Evolutionary conservation across 2,113 vertebrate genomes (phyloP).

Genomic region (Aphelocoma coerulescens): DNA sequence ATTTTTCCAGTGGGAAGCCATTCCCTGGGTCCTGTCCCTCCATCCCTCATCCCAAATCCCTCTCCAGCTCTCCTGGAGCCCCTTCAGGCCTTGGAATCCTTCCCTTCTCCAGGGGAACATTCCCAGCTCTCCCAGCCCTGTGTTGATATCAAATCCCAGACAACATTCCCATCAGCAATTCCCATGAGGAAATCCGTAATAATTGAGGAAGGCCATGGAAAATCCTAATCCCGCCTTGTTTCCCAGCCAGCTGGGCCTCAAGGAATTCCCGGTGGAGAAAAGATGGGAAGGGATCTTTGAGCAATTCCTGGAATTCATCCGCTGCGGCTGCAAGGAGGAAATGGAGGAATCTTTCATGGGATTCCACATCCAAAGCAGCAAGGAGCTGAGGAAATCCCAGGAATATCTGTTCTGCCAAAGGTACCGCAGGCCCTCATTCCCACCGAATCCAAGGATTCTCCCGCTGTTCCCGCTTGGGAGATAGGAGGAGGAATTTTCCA

Average conservation of each 20-base stretch:
- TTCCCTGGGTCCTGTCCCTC: background rate
- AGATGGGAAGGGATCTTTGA: slow-evolving; percentile 73
- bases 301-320: slow-evolving; percentile 71
- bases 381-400: slow-evolving; percentile 62
- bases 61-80: background rate
- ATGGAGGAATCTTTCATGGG: slow-evolving; percentile 70
- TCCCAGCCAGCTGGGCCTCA: slow-evolving; percentile 71
- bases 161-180: background rate
- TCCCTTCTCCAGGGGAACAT: background rate
- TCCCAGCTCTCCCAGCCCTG: background rate
- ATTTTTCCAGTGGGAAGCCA: background rate
- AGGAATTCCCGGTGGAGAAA: slow-evolving; percentile 64
- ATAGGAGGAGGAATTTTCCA: background rate
- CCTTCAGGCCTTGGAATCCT: background rate
- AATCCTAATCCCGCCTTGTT: background rate
- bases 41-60: background rate
- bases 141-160: background rate
- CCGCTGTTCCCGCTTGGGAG: background rate
- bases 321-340: slow-evolving; percentile 56
- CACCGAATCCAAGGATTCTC: background rate
- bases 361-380: slow-evolving; percentile 67
- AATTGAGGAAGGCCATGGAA: fast-evolving
- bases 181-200: background rate
- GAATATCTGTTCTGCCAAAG: slow-evolving; percentile 58
- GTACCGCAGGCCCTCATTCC: fast-evolving